A percentile compares a stretch with the other conserved stretches of the same genome.
Evolutionary conservation across 2,888 invertebrate genomes (phyloP).

Genomic region (Petrolisthes cinctipes): DNA sequence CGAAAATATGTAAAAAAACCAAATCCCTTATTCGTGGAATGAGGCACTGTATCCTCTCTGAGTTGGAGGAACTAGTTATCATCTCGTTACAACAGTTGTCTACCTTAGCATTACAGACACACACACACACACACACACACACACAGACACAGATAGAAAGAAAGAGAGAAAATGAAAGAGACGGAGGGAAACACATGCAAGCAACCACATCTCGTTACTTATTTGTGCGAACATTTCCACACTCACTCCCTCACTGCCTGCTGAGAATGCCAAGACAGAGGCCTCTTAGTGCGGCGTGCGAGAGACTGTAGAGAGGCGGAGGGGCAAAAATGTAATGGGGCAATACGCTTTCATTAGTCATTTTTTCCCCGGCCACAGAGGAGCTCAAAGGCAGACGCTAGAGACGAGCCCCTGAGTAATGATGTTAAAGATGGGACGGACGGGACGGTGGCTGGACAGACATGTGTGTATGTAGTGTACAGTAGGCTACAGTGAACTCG

Average conservation of each 20-base stretch:
- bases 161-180: not conserved
- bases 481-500: not conserved
- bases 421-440: constrained; percentile 29
- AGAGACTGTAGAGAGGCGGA: constrained; percentile 2
- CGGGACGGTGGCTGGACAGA: not conserved
- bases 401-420: constrained; percentile 27
- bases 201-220: not conserved
- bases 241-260: not conserved
- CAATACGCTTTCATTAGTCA: constrained; percentile 34
- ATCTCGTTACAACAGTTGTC: no score
- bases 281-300: constrained; percentile 4
- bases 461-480: not conserved
- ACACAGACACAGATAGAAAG: not conserved
- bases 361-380: constrained; percentile 22
- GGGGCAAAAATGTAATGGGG: constrained; percentile 26
- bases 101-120: not conserved
- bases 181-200: not conserved
- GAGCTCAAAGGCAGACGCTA: constrained; percentile 31
- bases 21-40: no score
- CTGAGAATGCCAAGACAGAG: not conserved
- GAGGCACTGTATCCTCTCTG: no score
- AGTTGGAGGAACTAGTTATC: no score
- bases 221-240: not conserved
- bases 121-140: not conserved
- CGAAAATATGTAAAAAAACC: no score